Conservation (phyloP, 2,797 vertebrate species). For the Sebastes variabilis region DNA sequence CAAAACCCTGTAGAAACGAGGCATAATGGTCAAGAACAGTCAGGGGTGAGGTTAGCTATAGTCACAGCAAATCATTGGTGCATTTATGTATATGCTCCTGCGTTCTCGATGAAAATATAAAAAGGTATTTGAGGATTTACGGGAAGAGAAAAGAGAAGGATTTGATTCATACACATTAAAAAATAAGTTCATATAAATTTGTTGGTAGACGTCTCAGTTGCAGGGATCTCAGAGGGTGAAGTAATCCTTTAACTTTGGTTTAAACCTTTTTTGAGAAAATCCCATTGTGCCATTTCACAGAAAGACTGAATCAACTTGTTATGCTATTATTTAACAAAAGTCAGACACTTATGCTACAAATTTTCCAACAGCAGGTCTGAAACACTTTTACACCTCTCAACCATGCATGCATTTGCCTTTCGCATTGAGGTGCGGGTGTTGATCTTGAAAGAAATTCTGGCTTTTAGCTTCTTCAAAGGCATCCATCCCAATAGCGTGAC, state of each 20-base stretch:
- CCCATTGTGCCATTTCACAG: neutral
- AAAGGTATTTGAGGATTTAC: neutral
- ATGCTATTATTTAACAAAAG: conserved; percentile 20
- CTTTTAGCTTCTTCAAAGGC: conserved; percentile 46
- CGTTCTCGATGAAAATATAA: neutral
- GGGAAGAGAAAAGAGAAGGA: neutral
- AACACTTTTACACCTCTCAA: neutral
- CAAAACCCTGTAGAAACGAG: too few relatives aligned
- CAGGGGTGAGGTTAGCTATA: neutral
- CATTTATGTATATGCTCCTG: neutral
- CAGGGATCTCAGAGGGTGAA: neutral
- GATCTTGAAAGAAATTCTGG: conserved; percentile 38
- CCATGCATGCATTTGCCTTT: conserved; percentile 14
- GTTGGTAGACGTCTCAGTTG: neutral
- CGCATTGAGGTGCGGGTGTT: conserved; percentile 9
- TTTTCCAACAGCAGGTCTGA: conserved; percentile 9
- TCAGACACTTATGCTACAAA: conserved; percentile 2
- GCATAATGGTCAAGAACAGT: too few relatives aligned
- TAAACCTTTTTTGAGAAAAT: neutral
- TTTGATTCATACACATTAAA: neutral
- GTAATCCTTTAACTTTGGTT: neutral
- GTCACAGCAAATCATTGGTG: neutral
- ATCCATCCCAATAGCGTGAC: conserved; percentile 11
- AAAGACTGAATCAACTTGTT: neutral
- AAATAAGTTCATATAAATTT: neutral